Conservation (phyloP, 2,113 vertebrate species). For the Sylvicapra grimmia region DNA sequence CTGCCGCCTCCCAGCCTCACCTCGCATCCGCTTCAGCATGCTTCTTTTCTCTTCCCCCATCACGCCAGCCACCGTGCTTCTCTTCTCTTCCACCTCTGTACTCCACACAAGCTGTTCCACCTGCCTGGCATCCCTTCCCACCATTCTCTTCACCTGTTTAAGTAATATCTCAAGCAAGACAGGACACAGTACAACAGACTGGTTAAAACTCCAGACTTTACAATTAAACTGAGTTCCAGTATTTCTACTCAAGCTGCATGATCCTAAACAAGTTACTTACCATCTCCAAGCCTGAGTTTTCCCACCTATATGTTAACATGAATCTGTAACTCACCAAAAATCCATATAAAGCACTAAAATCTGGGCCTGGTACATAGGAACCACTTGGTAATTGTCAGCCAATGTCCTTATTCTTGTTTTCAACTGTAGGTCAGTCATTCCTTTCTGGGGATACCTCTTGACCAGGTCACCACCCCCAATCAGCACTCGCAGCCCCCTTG, state of each 20-base stretch:
- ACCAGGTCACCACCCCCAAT: neutral
- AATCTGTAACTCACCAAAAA: neutral
- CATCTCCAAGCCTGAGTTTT: neutral
- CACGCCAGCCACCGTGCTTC: too few species aligned
- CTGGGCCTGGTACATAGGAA: neutral
- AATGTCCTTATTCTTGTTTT: neutral
- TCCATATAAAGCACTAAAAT: neutral
- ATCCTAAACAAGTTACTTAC: neutral
- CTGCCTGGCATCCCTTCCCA: neutral
- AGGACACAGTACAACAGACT: neutral
- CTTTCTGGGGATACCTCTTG: neutral
- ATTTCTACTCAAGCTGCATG: neutral
- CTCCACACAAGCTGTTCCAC: neutral
- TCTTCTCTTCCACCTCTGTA: neutral
- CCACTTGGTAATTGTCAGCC: neutral
- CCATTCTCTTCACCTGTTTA: neutral
- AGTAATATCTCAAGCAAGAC: neutral
- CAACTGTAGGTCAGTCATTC: neutral
- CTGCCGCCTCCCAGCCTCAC: neutral
- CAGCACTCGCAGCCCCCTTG: neutral
- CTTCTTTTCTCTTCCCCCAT: neutral
- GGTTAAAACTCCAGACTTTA: neutral
- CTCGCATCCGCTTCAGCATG: neutral
- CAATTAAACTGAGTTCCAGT: neutral
- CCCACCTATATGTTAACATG: neutral